Conservation (phyloP, 92 coral and sea anemone genomes). For the Desmophyllum pertusum region DNA sequence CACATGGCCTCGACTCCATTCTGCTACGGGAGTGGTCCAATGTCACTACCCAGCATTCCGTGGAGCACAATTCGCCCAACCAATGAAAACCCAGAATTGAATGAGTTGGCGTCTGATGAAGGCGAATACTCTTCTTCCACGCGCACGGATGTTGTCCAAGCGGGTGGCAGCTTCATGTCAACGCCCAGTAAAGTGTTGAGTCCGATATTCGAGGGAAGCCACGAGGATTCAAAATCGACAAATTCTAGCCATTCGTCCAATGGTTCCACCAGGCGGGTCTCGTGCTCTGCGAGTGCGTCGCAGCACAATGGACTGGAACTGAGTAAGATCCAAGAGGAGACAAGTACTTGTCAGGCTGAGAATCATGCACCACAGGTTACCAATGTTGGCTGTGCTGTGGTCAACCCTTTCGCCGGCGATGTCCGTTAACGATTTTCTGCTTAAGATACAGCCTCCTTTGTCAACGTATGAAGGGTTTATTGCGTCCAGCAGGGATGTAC, state of each 20-base stretch:
- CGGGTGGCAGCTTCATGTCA: slow-evolving; percentile 58
- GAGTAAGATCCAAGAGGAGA: slow-evolving; percentile 44
- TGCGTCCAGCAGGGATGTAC: slow-evolving; percentile 47
- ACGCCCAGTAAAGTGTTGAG: slow-evolving; percentile 85
- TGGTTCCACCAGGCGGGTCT: slow-evolving; percentile 59
- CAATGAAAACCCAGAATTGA: slow-evolving; percentile 34
- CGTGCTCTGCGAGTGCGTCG: slow-evolving; percentile 59
- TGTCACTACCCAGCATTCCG: slow-evolving; percentile 65
- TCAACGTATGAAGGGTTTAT: slow-evolving; percentile 67
- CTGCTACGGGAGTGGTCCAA: slow-evolving; percentile 56
- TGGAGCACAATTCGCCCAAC: slow-evolving; percentile 80
- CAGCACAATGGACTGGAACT: slow-evolving; percentile 65
- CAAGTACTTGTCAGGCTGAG: slow-evolving; percentile 23
- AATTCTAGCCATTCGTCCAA: slow-evolving; percentile 66
- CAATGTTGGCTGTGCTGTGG: slow-evolving; percentile 57
- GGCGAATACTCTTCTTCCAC: slow-evolving; percentile 18
- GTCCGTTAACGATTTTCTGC: slow-evolving; percentile 58
- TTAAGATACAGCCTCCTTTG: slow-evolving; percentile 55
- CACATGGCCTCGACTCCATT: slow-evolving; percentile 92
- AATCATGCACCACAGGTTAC: slow-evolving; percentile 11
- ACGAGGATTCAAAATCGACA: slow-evolving; percentile 77
- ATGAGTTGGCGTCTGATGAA: slow-evolving; percentile 21
- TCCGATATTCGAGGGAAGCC: slow-evolving; percentile 93
- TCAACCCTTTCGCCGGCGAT: slow-evolving; percentile 87
- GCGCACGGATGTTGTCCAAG: slow-evolving; percentile 22